Conservation (phyloP, 1,140 invertebrate species). For the Hylyphantes graminicola region DNA sequence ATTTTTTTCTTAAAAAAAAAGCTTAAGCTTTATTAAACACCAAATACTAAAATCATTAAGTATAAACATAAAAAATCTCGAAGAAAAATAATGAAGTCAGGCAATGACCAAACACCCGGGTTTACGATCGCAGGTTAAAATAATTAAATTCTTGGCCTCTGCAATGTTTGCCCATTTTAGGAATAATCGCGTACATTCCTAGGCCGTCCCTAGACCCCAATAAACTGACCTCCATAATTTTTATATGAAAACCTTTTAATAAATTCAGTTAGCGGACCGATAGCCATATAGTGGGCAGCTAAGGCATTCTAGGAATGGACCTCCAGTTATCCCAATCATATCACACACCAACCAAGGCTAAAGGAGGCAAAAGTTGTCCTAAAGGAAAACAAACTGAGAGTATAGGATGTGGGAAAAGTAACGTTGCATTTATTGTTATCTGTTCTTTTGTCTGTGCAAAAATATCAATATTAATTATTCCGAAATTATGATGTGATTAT, state of each 20-base stretch:
- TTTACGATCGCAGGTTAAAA: constrained; percentile 41
- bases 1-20: no score
- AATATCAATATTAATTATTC: no score
- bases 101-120: no score
- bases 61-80: no score
- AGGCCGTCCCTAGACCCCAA: constrained; percentile 14
- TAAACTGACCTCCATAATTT: constrained; percentile 45
- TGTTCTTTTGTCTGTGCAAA: no score
- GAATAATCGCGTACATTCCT: constrained; percentile 49
- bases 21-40: no score
- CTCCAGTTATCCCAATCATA: constrained; percentile 42
- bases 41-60: no score
- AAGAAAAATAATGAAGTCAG: no score
- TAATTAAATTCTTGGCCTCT: constrained; percentile 46
- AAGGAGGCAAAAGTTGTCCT: constrained; percentile 47
- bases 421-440: no score
- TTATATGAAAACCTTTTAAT: constrained; percentile 47
- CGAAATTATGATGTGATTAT: no score
- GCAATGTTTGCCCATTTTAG: constrained; percentile 45
- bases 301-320: constrained; percentile 34
- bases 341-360: constrained; percentile 51
- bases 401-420: no score
- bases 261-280: constrained; percentile 51
- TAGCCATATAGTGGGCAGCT: constrained; percentile 7
- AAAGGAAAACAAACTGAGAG: constrained; percentile 52